phyloP scores from a whole-genome alignment of 2,113 vertebrate genomes.

The Nymphicus hollandicus region DNA sequence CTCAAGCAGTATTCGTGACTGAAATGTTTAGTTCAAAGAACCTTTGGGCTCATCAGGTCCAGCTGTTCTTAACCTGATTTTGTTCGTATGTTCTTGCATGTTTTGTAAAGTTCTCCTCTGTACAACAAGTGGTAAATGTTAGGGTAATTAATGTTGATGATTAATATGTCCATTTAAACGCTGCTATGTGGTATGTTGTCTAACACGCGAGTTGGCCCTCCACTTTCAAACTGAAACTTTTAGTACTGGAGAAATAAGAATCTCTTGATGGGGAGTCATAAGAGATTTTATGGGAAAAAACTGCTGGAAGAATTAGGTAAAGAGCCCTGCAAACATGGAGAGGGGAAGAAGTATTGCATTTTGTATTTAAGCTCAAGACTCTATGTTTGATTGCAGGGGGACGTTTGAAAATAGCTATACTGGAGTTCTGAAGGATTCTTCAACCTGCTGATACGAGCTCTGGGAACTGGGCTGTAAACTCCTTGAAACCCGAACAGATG shows the following conservation, averaged over 20 bases:
- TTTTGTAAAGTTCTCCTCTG: neutral
- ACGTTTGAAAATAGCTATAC: neutral
- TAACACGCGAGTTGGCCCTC: neutral
- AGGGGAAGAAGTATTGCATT: neutral
- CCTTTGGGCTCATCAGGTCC: accelerated
- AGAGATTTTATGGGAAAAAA: neutral
- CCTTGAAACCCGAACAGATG: constrained; percentile 10
- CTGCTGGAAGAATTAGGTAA: neutral
- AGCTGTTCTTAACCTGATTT: neutral
- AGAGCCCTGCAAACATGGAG: neutral
- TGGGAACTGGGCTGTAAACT: constrained; percentile 37
- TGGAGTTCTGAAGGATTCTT: constrained; percentile 10
- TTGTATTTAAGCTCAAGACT: neutral
- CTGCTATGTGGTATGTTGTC: neutral
- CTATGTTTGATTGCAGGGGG: neutral
- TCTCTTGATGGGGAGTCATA: neutral
- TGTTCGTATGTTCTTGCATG: neutral
- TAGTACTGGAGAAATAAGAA: neutral
- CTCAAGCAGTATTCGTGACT: neutral
- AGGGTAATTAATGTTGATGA: neutral
- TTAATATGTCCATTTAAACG: neutral
- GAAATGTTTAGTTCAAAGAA: neutral
- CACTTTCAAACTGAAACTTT: neutral
- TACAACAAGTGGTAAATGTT: neutral
- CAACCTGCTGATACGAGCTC: neutral